A percentile compares a stretch with the other conserved stretches of the same genome.
Conservation (phyloP, 2,797 vertebrate species). For the Pseudochromis fuscus region DNA sequence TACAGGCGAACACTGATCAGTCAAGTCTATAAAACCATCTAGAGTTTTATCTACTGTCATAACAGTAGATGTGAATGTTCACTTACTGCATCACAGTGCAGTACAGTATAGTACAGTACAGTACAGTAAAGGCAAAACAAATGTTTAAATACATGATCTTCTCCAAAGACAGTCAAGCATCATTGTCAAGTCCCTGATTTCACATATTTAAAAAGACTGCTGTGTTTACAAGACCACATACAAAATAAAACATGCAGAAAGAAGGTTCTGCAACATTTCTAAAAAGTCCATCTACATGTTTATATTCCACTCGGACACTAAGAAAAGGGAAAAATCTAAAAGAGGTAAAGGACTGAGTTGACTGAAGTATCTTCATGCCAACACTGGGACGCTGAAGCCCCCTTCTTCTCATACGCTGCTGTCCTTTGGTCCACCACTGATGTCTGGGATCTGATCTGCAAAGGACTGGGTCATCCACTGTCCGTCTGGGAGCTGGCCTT, state of each 20-base stretch:
- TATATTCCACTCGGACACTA: slow-evolving; percentile 59
- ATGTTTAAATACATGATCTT: slow-evolving; percentile 55
- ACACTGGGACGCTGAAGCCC: slow-evolving; percentile 4
- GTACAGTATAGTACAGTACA: slow-evolving; percentile 55
- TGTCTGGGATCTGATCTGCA: slow-evolving; percentile 90
- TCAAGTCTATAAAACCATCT: slow-evolving; percentile 43
- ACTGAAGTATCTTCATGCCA: slow-evolving; percentile 41
- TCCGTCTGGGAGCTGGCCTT: slow-evolving; percentile 85
- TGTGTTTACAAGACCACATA: slow-evolving; percentile 54
- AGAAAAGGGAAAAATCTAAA: slow-evolving; percentile 53
- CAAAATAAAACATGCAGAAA: slow-evolving; percentile 58
- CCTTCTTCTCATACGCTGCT: slow-evolving; percentile 42
- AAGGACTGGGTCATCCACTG: slow-evolving; percentile 92
- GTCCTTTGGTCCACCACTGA: slow-evolving; percentile 71
- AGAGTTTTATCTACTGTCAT: slow-evolving; percentile 47
- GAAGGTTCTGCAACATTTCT: slow-evolving; percentile 58
- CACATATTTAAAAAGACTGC: slow-evolving; percentile 68
- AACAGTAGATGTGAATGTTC: slow-evolving; percentile 49
- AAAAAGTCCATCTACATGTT: slow-evolving; percentile 63
- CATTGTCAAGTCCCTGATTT: slow-evolving; percentile 79
- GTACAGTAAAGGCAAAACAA: slow-evolving; percentile 57
- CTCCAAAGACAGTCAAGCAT: slow-evolving; percentile 57
- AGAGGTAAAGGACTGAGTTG: slow-evolving; percentile 35
- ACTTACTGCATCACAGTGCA: slow-evolving; percentile 66
- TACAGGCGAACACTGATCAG: slow-evolving; percentile 31